phyloP scores from a whole-genome alignment of 2,797 vertebrate genomes.

The Darevskia nairensis region DNA sequence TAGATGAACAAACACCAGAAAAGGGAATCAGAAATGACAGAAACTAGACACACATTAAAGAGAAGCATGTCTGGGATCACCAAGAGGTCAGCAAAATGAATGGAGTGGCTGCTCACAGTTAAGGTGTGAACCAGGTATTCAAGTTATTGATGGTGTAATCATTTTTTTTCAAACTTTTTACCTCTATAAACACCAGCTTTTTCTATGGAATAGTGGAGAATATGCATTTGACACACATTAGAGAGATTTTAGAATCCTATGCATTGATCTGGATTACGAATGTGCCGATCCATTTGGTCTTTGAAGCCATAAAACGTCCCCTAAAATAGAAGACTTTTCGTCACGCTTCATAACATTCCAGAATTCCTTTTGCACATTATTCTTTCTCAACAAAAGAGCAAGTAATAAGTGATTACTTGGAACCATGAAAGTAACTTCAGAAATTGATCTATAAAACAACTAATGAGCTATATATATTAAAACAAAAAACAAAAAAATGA shows the following conservation, averaged over 20 bases:
- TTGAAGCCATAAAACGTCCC: neutral
- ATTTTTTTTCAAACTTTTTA: neutral
- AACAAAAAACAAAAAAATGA: slow-evolving; percentile 36
- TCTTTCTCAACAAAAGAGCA: neutral
- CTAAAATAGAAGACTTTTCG: neutral
- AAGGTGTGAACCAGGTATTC: neutral
- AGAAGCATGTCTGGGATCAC: neutral
- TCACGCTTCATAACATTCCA: fast-evolving
- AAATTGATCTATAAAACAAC: slow-evolving; percentile 20
- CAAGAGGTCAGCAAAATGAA: neutral
- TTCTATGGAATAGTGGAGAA: neutral
- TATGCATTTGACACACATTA: neutral
- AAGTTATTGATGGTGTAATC: neutral
- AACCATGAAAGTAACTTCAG: neutral
- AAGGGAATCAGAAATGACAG: no score
- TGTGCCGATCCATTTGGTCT: neutral
- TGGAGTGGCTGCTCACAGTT: neutral
- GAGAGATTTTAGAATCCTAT: neutral
- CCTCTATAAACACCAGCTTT: neutral
- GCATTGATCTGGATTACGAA: neutral
- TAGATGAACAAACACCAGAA: no score
- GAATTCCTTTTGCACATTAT: neutral
- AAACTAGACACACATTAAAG: neutral
- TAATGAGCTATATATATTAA: slow-evolving; percentile 30
- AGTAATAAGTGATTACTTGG: slow-evolving; percentile 7